Percentiles rank a stretch among this genome's conserved stretches.
These are phyloP conservation scores for Acanthopleura granulata DNA, from an alignment of 2,888 invertebrate species.

Conservation along the genomic window DNA sequence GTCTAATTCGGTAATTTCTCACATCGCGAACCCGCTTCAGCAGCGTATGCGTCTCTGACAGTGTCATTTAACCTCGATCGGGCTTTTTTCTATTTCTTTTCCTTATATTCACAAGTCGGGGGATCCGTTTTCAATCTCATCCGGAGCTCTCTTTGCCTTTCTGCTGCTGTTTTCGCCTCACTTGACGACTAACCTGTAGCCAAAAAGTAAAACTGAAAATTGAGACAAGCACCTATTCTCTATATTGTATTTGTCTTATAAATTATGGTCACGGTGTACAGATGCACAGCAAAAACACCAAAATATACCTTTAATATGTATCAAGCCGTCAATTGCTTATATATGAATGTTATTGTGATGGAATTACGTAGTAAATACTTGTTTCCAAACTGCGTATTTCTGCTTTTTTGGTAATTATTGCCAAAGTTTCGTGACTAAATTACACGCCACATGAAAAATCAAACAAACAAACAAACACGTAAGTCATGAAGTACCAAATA, in stretches of 20 bases:
- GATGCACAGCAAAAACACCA: no score
- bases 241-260: neutral
- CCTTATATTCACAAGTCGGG: neutral
- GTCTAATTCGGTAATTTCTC: neutral
- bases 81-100: conserved; percentile 2
- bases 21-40: neutral
- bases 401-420: no score
- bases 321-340: neutral
- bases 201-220: neutral
- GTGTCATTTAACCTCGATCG: neutral
- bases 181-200: neutral
- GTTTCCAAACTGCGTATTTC: no score
- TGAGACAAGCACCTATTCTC: neutral
- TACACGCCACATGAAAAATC: no score
- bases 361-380: neutral
- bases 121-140: neutral
- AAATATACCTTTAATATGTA: no score
- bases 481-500: no score
- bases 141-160: neutral
- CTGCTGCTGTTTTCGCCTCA: neutral
- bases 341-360: neutral
- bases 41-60: neutral
- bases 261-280: no score
- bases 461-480: no score
- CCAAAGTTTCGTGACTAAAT: no score